These are phyloP conservation scores for Cassiopea andromeda DNA, from an alignment of 30 jellyfish, hydroid and myxozoan species.

Conservation along the genomic window DNA sequence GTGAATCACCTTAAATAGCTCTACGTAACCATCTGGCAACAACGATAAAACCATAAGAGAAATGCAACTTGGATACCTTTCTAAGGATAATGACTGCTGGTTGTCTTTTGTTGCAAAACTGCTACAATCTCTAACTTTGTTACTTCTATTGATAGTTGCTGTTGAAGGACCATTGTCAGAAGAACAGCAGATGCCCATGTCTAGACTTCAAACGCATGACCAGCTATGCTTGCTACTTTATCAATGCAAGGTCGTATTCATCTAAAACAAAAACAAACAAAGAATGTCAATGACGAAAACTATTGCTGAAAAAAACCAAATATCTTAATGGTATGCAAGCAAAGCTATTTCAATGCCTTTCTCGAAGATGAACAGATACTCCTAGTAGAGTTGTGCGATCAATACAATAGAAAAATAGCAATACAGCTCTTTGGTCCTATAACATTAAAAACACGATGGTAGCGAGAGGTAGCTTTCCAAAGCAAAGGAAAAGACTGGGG, in stretches of 20 bases:
- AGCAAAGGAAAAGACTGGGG: no score
- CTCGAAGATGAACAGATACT: no score
- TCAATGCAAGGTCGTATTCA: not conserved
- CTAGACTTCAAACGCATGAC: not conserved
- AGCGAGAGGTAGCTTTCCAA: no score
- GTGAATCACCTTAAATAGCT: not conserved
- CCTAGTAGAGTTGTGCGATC: no score
- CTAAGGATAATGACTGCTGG: conserved; percentile 20
- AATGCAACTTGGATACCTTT: not conserved
- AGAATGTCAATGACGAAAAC: not conserved
- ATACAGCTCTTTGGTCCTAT: no score
- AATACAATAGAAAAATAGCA: no score
- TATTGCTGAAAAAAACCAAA: not conserved
- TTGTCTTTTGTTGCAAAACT: conserved; percentile 18
- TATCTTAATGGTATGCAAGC: no score
- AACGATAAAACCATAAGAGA: not conserved
- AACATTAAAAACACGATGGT: no score
- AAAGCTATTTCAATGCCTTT: no score
- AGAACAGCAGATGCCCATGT: conserved; percentile 42
- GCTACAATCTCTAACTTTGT: conserved; percentile 48
- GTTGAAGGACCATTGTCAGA: conserved; percentile 14
- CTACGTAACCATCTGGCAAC: not conserved
- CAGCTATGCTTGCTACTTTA: not conserved
- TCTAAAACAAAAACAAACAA: not conserved
- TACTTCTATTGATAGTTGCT: conserved; percentile 9